These are phyloP conservation scores for Lacerta viridis DNA, from an alignment of 2,797 vertebrate genomes.

Conservation along the genomic window DNA sequence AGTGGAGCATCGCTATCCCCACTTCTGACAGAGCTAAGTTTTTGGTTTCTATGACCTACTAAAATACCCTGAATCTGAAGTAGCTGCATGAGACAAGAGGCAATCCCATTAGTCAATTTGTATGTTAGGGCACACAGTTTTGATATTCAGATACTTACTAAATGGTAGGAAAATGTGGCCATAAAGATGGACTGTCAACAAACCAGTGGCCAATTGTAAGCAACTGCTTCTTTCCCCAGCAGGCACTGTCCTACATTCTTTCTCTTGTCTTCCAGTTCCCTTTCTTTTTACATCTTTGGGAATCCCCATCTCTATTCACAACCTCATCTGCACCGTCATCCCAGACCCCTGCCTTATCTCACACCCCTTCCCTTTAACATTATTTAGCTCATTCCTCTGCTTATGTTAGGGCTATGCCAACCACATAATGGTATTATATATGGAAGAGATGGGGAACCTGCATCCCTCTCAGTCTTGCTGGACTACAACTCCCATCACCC, in stretches of 20 bases:
- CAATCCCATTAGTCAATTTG: background rate
- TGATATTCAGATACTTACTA: background rate
- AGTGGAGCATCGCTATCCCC: no score
- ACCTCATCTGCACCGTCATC: background rate
- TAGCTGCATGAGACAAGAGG: background rate
- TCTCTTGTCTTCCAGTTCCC: background rate
- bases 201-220: background rate
- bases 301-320: background rate
- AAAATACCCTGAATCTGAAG: background rate
- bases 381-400: background rate
- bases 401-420: background rate
- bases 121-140: background rate
- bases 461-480: no score
- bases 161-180: background rate
- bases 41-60: background rate
- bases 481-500: no score
- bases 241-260: background rate
- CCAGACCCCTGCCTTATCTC: background rate
- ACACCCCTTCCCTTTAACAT: background rate
- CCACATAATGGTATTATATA: background rate
- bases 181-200: background rate
- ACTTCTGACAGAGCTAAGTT: no score
- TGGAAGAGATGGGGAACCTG: background rate
- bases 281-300: background rate
- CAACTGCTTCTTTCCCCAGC: background rate